Base-by-base conservation (phyloP, 2,113 vertebrate species). In the Neolamprologus sp. region DNA sequence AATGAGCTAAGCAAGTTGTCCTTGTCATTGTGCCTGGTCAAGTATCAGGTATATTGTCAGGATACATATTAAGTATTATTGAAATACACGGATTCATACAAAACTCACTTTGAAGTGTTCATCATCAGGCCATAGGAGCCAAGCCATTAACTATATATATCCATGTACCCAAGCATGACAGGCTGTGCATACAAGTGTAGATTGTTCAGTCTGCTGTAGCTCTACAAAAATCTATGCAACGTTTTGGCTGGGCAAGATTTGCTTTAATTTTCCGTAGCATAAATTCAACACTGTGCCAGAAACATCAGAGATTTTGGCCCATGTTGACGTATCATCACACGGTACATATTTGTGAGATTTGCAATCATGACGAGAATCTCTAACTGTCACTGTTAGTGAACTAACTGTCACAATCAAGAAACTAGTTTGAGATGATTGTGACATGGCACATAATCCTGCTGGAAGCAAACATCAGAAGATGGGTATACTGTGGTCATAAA, bases 391-490 rank as follows among this genome's bases (percentile, higher is more conserved):
- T 58, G 57, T 17, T 58, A 9, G 31, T 35, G 60, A 65, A 33
- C 58, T 63, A 35, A 35, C 60, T 65, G 60, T 37, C 33, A 37
- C 33, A n/a, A 35, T 65, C 19, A 37, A 65, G 6, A 37, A 65
- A 65, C 10, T n/a, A 65, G 3, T 65, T 65, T 65, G 60, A 37
- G 19, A 21, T 65, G 33, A 65, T 37, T 65, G 10, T 37, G 33
- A 37, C 33, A 65, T 65, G 33, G 60, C 33, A 37, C 10, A 7
- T 37, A 65, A 37, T 65, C 17, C 60, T 65, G 60, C 31, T 65
- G 31, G 60, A 71, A 71, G 65, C 65, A 42, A n/a, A 40, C 65
- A 42, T 16, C 23, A 73, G 68, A 47, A 73, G 68, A 73, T 28
- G 14, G 71, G 14, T 75, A 28, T 17, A 47, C 40, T 28, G 14